Base-by-base conservation (phyloP, 1,140 invertebrate genomes). In the Ceratina australensis region DNA sequence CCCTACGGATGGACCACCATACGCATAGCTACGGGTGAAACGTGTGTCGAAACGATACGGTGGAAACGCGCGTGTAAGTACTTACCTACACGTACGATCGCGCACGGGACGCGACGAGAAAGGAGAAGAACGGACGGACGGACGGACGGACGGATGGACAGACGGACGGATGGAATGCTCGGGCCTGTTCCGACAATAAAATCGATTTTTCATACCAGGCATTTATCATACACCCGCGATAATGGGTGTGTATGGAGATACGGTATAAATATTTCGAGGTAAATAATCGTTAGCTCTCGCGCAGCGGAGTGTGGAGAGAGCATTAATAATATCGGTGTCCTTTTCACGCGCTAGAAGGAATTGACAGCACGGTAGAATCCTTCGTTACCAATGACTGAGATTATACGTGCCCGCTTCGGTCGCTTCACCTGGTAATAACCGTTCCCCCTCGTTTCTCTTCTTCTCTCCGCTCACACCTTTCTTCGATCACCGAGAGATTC, bases 181-280 rank as follows among this genome's bases (percentile, higher is more conserved):
- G 69, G 42, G 15, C 60, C 73, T 61, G 71, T 67, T 57, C 82
- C 83, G 72, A 85, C 84, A 85, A 86, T 86, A 86, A 85, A 86
- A 86, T 86, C 84, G 84, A 86, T 86, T 86, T 86, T 86, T 86
- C 84, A 86, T 82, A 76, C 76, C 16, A 24, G 65, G 63, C 84
- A 82, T 86, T 85, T 82, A 86, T 86, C 84, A 86, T 78, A 65
- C 79, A 76, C 77, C 67, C 68, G 75, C 77, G 84, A 86, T 86
- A 86, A 86, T 86, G 72, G 82, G 71, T 56, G 72, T 73, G 75
- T 79, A 78, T 78, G 75, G 72, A 81, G 79, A 81, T 81, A 81
- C 72, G 75, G 74, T 83, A 84, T 85, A 85, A 85, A 85, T 85
- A 84, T 84, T 85, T 85, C 82, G 73, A 85, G 80, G 83, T 85